phyloP scores from a whole-genome alignment of 2,888 invertebrate species.

The Eristalinus aeneus region DNA sequence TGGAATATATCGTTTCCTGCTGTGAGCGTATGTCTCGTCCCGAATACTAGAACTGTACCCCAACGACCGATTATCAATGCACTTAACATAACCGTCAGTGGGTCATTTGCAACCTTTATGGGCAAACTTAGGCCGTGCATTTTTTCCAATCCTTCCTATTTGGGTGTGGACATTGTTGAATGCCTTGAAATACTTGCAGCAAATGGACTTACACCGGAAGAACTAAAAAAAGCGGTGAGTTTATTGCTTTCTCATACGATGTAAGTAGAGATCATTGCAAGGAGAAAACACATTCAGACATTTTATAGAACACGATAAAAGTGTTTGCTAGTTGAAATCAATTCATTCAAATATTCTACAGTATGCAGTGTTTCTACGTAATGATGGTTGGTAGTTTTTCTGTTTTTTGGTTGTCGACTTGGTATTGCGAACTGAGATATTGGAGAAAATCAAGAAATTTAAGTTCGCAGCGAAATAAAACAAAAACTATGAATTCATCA shows the following conservation, averaged over 20 bases:
- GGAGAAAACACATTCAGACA: no score
- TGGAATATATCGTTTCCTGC: slow-evolving; percentile 51
- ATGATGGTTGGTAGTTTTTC: no score
- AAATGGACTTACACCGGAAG: not conserved
- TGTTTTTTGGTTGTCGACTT: no score
- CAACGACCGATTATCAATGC: not conserved
- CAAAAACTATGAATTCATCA: no score
- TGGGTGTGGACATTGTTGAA: not conserved
- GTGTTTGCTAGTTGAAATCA: no score
- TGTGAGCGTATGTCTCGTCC: slow-evolving; percentile 46
- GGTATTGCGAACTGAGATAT: no score
- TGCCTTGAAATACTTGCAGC: slow-evolving; percentile 17
- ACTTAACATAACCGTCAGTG: slow-evolving; percentile 17
- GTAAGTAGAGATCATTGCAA: no score
- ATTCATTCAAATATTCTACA: no score
- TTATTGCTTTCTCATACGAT: not conserved
- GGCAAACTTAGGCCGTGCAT: slow-evolving; percentile 14
- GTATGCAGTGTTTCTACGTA: no score
- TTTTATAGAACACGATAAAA: no score
- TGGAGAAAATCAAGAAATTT: no score
- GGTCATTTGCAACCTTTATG: not conserved
- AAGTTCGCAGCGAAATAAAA: no score
- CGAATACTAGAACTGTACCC: not conserved
- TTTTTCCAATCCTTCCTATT: slow-evolving; percentile 6
- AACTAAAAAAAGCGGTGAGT: slow-evolving; percentile 32